These are phyloP conservation scores for Lasioglossum albipes DNA, from an alignment of 1,140 invertebrate genomes.

Conservation along the genomic window DNA sequence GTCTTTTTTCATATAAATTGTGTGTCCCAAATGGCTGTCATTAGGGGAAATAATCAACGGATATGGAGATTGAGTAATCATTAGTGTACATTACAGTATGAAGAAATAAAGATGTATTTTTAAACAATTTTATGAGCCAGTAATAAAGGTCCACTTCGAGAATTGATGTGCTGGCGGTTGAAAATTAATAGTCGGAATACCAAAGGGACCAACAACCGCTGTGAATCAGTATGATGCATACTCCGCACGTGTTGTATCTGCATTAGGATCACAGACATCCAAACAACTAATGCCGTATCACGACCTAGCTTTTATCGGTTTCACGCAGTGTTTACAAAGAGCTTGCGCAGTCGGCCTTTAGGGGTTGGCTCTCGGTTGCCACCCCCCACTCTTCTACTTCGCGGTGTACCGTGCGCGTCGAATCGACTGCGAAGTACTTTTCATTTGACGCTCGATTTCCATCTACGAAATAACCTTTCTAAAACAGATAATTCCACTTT, in stretches of 20 bases:
- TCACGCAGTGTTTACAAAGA: slow-evolving; percentile 65
- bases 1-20: too few species aligned
- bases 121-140: too few species aligned
- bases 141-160: too few species aligned
- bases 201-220: neutral
- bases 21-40: too few species aligned
- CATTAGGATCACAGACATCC: slow-evolving; percentile 47
- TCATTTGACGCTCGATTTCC: neutral
- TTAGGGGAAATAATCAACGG: too few species aligned
- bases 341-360: slow-evolving; percentile 60
- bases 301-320: slow-evolving; percentile 69
- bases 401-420: slow-evolving; percentile 38
- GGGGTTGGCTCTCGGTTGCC: slow-evolving; percentile 62
- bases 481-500: too few species aligned
- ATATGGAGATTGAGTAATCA: too few species aligned
- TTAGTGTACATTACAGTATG: too few species aligned
- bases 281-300: slow-evolving; percentile 74
- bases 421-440: neutral
- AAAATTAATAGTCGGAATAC: neutral
- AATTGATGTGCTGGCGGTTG: neutral
- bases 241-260: slow-evolving; percentile 72
- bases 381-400: slow-evolving; percentile 16
- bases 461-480: neutral
- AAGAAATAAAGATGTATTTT: too few species aligned
- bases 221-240: slow-evolving; percentile 38